Conservation (phyloP, 2,113 vertebrate species). For the Sorex fumeus region DNA sequence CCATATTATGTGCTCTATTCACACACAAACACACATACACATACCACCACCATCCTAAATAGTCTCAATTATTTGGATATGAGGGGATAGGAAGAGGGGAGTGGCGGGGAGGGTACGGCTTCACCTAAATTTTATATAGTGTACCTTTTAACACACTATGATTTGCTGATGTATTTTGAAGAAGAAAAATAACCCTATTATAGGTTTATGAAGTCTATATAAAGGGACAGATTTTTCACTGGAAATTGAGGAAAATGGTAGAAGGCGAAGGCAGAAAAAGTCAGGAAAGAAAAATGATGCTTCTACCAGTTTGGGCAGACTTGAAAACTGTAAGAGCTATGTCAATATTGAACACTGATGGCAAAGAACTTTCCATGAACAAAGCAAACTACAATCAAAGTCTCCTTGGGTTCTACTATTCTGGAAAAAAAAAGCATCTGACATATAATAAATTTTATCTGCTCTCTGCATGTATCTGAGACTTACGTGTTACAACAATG, state of each 20-base stretch:
- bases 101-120: too few species aligned
- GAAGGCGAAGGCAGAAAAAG: neutral
- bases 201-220: neutral
- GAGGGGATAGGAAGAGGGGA: neutral
- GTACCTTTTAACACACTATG: too few species aligned
- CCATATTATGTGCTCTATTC: too few species aligned
- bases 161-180: neutral
- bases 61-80: too few species aligned
- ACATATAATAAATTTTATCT: neutral
- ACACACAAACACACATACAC: too few species aligned
- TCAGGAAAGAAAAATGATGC: neutral
- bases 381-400: fast-evolving
- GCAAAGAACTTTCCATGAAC: neutral
- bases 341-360: neutral
- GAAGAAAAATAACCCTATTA: neutral
- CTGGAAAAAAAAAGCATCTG: neutral
- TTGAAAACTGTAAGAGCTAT: neutral
- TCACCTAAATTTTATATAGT: neutral
- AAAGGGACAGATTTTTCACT: neutral
- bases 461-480: fast-evolving
- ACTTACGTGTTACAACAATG: neutral
- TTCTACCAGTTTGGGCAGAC: neutral
- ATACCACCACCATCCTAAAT: too few species aligned
- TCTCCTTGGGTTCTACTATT: fast-evolving
- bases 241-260: neutral